phyloP scores from a whole-genome alignment of 2,888 invertebrate species.

The Cylindroiulus punctatus region DNA sequence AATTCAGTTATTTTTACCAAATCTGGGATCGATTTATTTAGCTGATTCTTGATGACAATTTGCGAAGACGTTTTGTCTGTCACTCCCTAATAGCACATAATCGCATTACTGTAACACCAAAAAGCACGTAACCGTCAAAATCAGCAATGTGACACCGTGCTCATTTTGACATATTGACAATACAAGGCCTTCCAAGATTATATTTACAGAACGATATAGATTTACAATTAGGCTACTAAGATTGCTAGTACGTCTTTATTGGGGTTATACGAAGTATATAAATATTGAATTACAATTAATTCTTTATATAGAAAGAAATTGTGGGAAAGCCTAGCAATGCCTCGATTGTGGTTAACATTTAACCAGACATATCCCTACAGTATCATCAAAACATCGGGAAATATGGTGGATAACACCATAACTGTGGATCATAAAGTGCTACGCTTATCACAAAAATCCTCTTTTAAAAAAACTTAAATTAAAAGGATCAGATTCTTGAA shows the following conservation, averaged over 20 bases:
- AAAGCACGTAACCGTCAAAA: neutral
- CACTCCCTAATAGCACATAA: neutral
- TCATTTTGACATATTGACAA: neutral
- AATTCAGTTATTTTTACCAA: no score
- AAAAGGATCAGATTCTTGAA: no score
- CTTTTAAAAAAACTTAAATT: no score
- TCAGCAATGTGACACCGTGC: neutral
- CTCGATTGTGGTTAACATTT: no score
- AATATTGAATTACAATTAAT: neutral
- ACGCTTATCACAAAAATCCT: no score
- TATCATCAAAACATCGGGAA: no score
- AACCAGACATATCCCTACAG: no score
- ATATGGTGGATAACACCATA: no score
- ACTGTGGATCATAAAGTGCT: no score
- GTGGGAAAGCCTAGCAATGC: neutral
- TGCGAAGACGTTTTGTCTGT: neutral
- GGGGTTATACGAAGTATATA: neutral
- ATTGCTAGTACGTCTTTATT: neutral
- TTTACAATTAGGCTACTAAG: neutral
- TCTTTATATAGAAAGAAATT: neutral
- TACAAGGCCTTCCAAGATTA: neutral
- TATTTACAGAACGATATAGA: neutral
- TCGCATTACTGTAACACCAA: neutral
- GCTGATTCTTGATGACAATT: neutral
- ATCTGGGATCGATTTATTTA: neutral